Percentiles rank a stretch among this genome's conserved stretches.
Conservation (phyloP, 1,140 invertebrate species). For the Mycetomoellerius zeteki region DNA sequence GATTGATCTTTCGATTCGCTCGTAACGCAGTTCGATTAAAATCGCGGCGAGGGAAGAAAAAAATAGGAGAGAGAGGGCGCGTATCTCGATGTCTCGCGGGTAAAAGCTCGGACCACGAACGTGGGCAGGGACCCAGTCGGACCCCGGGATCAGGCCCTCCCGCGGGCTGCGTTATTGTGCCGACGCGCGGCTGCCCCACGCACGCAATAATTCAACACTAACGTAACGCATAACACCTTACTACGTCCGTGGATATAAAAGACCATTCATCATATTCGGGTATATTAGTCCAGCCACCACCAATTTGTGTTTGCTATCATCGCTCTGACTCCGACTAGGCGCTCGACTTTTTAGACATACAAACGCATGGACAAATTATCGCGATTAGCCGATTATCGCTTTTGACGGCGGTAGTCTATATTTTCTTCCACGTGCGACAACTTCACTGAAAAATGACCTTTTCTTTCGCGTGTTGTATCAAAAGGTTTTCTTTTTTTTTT, state of each 20-base stretch:
- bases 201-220: slow-evolving; percentile 81
- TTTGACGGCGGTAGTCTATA: neutral
- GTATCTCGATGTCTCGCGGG: slow-evolving; percentile 60
- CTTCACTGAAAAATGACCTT: neutral
- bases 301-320: slow-evolving; percentile 80
- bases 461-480: neutral
- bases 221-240: slow-evolving; percentile 76
- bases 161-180: slow-evolving; percentile 77
- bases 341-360: slow-evolving; percentile 33
- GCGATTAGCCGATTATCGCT: slow-evolving; percentile 34
- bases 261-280: slow-evolving; percentile 80
- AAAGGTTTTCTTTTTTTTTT: neutral
- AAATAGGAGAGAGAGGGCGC: neutral
- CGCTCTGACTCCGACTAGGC: slow-evolving; percentile 12
- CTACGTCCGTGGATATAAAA: slow-evolving; percentile 73
- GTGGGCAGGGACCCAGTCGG: slow-evolving; percentile 16
- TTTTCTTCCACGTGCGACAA: neutral
- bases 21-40: slow-evolving; percentile 74
- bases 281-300: slow-evolving; percentile 73
- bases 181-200: slow-evolving; percentile 67
- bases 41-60: slow-evolving; percentile 32
- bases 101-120: slow-evolving; percentile 47
- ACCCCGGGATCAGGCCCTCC: slow-evolving; percentile 64
- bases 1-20: slow-evolving; percentile 66
- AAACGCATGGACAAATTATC: slow-evolving; percentile 58